Evolutionary conservation across 1,140 invertebrate genomes (phyloP), one percentile per base, ranked within the genome.

Genomic region (Marisa cornuarietis): DNA sequence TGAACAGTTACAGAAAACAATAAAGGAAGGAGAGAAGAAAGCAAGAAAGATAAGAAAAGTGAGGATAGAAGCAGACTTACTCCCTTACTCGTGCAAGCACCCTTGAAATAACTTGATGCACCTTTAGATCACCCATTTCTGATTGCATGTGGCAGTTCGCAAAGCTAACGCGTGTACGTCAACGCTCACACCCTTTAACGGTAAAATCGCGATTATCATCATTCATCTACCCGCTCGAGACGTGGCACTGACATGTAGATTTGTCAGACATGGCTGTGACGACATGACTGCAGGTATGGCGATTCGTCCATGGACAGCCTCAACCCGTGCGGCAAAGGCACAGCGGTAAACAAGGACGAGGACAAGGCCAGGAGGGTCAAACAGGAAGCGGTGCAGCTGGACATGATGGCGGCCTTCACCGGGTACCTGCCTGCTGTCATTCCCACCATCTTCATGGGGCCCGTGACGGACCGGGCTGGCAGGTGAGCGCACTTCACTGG

Each of bases 271-370:
- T 42, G 31, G 31, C 31, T 42, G 31, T 42, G 14, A 18, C 14
- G 10, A 4, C 26, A 18, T 24, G 8, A n/a, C 31, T 31, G 10
- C 63, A 77, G 76, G 76, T 77, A 77, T 20, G 76, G 76, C 7
- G 65, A 68, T 65, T 63, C 76, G 0, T 77, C 76, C 76, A 77
- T 68, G 62, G 51, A 51, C 76, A 77, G 76, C 76, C 63, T 77
- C 8, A 77, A 68, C 49, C 76, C 76, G 16, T 77, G 76, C 51
- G 65, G 76, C 9, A 74, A 62, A 10, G 20, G 20, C 14, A n/a
- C 24, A 7, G 74, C 24, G 31, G 31, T 22, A 3, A 62, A 49
- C 61, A 68, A 31, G n/a, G 22, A 68, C 22, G 24, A 11, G 26
- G 62, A n/a, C 76, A 65, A 24, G 11, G 76, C 76, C 6, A 51